A percentile compares a stretch with the other conserved stretches of the same genome.
Conservation (phyloP, 2,888 invertebrate genomes). For the Drosophila siamana region DNA sequence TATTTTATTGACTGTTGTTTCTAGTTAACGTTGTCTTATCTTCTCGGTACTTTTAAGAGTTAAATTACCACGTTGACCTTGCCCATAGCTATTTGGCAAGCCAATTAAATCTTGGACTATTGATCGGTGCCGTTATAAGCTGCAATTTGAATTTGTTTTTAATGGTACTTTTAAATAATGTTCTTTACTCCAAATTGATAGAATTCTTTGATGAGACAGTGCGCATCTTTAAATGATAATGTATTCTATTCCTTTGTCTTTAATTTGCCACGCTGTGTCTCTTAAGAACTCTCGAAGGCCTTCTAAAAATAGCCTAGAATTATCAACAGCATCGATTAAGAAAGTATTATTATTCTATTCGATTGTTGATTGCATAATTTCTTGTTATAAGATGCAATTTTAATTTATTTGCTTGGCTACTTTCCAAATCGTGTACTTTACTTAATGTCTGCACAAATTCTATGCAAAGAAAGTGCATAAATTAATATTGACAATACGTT, state of each 20-base stretch:
- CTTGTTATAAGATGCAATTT: background rate
- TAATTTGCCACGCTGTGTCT: background rate
- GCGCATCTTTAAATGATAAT: background rate
- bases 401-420: conserved; percentile 1
- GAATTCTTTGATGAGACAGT: background rate
- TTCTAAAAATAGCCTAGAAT: background rate
- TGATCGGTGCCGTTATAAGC: background rate
- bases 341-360: background rate
- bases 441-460: conserved; percentile 3
- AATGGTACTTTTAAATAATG: background rate
- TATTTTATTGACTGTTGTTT: too few relatives aligned
- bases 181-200: background rate
- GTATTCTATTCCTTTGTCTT: background rate
- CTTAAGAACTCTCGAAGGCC: background rate
- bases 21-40: background rate
- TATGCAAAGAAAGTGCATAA: conserved; percentile 1
- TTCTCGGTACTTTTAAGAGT: background rate
- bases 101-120: background rate
- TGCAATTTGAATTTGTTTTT: background rate
- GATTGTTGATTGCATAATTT: background rate
- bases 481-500: background rate
- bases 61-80: background rate
- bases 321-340: background rate
- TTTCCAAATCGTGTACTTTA: background rate
- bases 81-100: background rate